Percentiles rank a stretch among this genome's conserved stretches.
These are phyloP conservation scores for Paramormyrops kingsleyae DNA, from an alignment of 2,113 vertebrate genomes.

Conservation along the genomic window DNA sequence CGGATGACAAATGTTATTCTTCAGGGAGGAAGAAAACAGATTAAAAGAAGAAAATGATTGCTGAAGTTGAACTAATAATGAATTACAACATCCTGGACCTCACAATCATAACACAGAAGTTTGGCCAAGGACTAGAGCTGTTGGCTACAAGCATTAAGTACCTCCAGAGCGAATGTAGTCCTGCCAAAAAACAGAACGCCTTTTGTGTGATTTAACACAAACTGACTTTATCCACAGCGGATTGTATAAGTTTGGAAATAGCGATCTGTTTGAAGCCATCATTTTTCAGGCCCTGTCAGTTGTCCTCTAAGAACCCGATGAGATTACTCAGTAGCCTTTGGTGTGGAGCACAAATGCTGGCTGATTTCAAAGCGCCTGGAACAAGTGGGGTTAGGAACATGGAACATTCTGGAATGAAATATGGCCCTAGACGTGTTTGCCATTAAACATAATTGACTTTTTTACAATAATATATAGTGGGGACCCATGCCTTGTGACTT, in stretches of 20 bases:
- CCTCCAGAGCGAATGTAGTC: neutral
- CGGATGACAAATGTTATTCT: neutral
- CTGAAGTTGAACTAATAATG: slow-evolving; percentile 8
- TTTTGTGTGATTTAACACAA: neutral
- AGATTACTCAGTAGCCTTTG: neutral
- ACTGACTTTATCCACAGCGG: neutral
- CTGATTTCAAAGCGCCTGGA: neutral
- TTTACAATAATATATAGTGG: neutral
- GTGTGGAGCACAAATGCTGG: neutral
- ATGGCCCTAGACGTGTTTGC: neutral
- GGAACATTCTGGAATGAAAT: neutral
- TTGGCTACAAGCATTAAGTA: neutral
- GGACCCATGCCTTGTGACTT: neutral
- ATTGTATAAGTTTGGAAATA: neutral
- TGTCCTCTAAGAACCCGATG: neutral
- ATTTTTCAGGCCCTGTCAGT: neutral
- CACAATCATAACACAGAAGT: neutral
- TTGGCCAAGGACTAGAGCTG: neutral
- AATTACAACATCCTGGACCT: neutral
- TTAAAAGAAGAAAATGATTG: neutral
- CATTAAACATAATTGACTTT: neutral
- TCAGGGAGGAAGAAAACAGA: neutral
- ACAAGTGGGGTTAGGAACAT: neutral
- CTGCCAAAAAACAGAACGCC: neutral
- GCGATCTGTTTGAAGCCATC: slow-evolving; percentile 2